A percentile compares a stretch with the other conserved stretches of the same genome.
phyloP scores from a whole-genome alignment of 2,888 invertebrate species.

The Cryptus armator region DNA sequence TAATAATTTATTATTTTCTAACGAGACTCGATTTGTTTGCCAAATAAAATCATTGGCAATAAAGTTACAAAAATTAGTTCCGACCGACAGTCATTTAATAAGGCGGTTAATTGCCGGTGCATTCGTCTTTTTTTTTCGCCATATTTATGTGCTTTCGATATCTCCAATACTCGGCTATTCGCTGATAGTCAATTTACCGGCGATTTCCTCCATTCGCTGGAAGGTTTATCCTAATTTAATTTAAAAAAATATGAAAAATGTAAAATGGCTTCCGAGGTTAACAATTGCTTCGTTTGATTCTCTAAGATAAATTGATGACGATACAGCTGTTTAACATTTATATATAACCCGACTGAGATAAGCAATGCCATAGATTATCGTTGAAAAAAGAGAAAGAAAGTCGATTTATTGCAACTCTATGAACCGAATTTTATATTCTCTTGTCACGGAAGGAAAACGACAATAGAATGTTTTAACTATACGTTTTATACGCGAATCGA shows the following conservation, averaged over 20 bases:
- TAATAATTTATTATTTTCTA: neutral
- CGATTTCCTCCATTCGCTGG: neutral
- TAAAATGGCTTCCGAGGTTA: neutral
- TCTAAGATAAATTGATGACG: neutral
- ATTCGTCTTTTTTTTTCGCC: neutral
- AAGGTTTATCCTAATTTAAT: neutral
- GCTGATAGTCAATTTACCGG: neutral
- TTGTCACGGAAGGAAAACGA: slow-evolving; percentile 54
- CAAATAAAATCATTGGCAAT: too few species aligned
- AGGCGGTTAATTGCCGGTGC: neutral
- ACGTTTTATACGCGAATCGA: slow-evolving; percentile 41
- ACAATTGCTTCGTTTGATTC: neutral
- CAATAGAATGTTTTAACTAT: slow-evolving; percentile 11
- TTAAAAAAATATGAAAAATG: neutral
- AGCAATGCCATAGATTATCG: slow-evolving; percentile 18
- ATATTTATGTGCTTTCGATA: too few species aligned
- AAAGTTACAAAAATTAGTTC: neutral
- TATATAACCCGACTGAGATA: slow-evolving; percentile 5
- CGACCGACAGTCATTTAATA: neutral
- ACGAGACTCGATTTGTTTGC: neutral
- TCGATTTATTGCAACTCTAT: slow-evolving; percentile 40
- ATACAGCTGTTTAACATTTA: slow-evolving; percentile 32
- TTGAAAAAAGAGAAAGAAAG: slow-evolving; percentile 21
- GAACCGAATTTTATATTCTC: slow-evolving; percentile 57
- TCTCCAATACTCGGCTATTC: neutral